Percentiles rank a stretch among this genome's conserved stretches.
These are phyloP conservation scores for Aphelinus atriplicis DNA, from an alignment of 1,140 invertebrate genomes.

Conservation along the genomic window DNA sequence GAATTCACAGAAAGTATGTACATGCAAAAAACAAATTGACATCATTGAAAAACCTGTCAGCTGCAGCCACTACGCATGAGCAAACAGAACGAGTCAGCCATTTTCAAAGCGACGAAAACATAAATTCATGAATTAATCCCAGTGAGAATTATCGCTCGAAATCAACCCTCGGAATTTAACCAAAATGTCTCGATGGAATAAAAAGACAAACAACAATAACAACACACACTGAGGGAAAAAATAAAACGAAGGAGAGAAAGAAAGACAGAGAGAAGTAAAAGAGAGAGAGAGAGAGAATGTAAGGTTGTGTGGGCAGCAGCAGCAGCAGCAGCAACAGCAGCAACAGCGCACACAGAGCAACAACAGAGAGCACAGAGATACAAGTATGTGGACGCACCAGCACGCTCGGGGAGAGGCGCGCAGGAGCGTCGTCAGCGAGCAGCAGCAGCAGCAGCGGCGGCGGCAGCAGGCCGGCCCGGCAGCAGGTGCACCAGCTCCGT, in stretches of 20 bases:
- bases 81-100: slow-evolving; percentile 6
- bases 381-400: slow-evolving; percentile 28
- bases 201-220: too few species aligned
- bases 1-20: too few species aligned
- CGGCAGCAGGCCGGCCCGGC: neutral
- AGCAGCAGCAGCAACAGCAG: too few species aligned
- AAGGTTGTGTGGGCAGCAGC: neutral
- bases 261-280: neutral
- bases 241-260: neutral
- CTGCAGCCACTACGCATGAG: neutral
- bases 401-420: slow-evolving; percentile 30
- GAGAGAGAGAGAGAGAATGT: neutral
- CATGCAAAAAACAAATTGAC: too few species aligned
- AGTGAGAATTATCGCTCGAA: too few species aligned
- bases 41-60: too few species aligned
- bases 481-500: neutral
- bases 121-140: too few species aligned
- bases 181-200: neutral
- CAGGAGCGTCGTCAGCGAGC: slow-evolving; percentile 16
- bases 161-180: too few species aligned
- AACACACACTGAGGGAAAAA: neutral
- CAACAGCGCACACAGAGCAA: slow-evolving; percentile 17
- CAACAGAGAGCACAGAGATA: slow-evolving; percentile 16
- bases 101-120: slow-evolving; percentile 24
- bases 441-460: neutral